Evolutionary conservation across 2,797 vertebrate genomes (phyloP).

Genomic region (Microctenopoma steveboyesi): DNA sequence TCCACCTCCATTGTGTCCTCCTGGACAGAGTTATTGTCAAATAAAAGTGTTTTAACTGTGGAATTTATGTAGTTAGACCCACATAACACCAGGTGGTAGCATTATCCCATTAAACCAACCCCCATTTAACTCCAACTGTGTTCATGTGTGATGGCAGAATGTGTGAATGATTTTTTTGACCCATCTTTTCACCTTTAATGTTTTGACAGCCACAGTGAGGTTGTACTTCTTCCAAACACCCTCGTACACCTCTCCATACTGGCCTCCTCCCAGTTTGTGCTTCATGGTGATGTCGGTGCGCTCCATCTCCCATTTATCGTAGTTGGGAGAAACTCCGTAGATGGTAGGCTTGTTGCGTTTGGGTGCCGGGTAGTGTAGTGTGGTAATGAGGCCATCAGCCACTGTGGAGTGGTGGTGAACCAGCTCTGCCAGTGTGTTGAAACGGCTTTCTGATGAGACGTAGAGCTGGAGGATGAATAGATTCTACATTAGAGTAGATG

Average conservation of each 20-base stretch:
- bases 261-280: constrained; percentile 97
- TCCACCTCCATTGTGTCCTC: constrained; percentile 99
- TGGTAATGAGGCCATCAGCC: constrained; percentile 96
- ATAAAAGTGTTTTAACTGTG: background rate
- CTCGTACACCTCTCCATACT: constrained; percentile 98
- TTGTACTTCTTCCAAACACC: constrained; percentile 99
- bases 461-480: constrained; percentile 86
- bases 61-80: constrained; percentile 54
- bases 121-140: background rate
- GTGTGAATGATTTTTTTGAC: background rate
- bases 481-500: constrained; percentile 30
- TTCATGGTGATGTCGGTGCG: constrained; percentile 99
- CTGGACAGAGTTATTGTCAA: constrained; percentile 71
- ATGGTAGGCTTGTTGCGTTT: constrained; percentile 99
- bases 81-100: constrained; percentile 63
- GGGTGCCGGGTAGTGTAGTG: constrained; percentile 96
- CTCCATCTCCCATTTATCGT: constrained; percentile 99
- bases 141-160: background rate
- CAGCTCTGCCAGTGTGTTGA: constrained; percentile 95
- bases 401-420: constrained; percentile 98
- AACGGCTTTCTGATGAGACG: constrained; percentile 97
- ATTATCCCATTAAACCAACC: constrained; percentile 37
- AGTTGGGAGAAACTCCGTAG: constrained; percentile 97
- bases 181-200: constrained; percentile 87
- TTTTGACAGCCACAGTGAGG: constrained; percentile 97